Evolutionary conservation across 2,888 invertebrate species (phyloP), one percentile per base, ranked within the genome.

Genomic region (Drosophila rubida): DNA sequence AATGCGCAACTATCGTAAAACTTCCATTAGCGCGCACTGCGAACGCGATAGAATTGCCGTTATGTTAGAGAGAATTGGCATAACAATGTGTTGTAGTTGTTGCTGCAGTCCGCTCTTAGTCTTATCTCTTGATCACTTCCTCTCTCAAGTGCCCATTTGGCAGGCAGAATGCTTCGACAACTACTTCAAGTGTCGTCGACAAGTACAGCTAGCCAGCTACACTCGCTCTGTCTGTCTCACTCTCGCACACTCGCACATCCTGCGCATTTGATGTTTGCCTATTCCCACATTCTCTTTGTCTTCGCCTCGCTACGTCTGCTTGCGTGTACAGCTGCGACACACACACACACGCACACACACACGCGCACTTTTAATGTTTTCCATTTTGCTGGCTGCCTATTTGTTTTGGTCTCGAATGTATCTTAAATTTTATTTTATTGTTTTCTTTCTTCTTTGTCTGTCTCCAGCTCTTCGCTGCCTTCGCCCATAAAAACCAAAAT

Each of bases 361-460:
- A 63, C 69, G 74, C 69, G 74, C 72, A 59, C 50, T 67, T 71
- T 58, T 66, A 76, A 72, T 77, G 73, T 32, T 79, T 81, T 68
- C 65, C 82, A 75, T 82, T 75, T 84, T 76, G 75, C 70, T 62
- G 7, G 73, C 74, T 84, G 85, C 78, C 89, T 84, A 85, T 85
- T 85, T 85, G 84, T 85, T 85, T 85, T 85, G 84, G 84, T 85
- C 84, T 85, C 84, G 70, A 78, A 88, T 85, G 84, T 85, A 87
- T 88, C 89, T 87, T 88, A 85, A 85, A 85, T 85, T 85, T 85
- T 88, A 85, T 85, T 85, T 85, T 85, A 85, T 85, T 88, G 89
- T 88, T 85, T 84, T 81, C 35, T 64, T 77, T 65, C 57, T 63
- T 65, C 14, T 50, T 58, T 55, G 19, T 54, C 37, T 39, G 35